These are phyloP conservation scores for Agonopterix arenella DNA, from an alignment of 2,888 invertebrate species.

Conservation along the genomic window DNA sequence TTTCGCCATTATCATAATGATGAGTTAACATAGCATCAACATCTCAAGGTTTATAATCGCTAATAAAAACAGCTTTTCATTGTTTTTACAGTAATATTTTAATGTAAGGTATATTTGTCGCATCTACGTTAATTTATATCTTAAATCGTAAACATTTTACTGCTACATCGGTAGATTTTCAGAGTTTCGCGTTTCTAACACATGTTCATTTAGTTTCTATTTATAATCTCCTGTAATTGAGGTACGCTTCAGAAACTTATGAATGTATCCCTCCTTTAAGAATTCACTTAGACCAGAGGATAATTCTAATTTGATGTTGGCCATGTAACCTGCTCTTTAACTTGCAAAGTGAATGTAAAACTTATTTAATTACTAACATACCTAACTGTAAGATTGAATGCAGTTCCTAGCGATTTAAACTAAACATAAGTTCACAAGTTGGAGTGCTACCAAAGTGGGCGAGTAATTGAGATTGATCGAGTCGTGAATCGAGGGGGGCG, in stretches of 20 bases:
- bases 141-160: constrained; percentile 56
- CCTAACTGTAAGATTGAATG: no score
- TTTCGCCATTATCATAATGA: not conserved
- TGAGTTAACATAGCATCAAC: not conserved
- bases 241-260: no score
- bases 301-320: no score
- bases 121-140: constrained; percentile 50
- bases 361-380: no score
- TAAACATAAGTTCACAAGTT: not conserved
- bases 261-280: not conserved
- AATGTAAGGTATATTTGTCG: constrained; percentile 37
- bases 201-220: constrained; percentile 26
- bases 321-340: not conserved
- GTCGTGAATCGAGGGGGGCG: constrained; percentile 69
- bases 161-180: constrained; percentile 36
- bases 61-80: not conserved
- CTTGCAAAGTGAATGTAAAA: not conserved
- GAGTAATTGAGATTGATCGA: constrained; percentile 72
- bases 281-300: not conserved
- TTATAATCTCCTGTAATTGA: constrained; percentile 21
- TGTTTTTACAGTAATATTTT: not conserved
- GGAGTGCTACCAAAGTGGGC: constrained; percentile 36
- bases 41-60: not conserved
- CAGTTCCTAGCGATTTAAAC: no score
- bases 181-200: constrained; percentile 26